Percentiles rank a stretch among this genome's conserved stretches.
phyloP scores from a whole-genome alignment of 2,113 vertebrate genomes.

The Vidua chalybeata region DNA sequence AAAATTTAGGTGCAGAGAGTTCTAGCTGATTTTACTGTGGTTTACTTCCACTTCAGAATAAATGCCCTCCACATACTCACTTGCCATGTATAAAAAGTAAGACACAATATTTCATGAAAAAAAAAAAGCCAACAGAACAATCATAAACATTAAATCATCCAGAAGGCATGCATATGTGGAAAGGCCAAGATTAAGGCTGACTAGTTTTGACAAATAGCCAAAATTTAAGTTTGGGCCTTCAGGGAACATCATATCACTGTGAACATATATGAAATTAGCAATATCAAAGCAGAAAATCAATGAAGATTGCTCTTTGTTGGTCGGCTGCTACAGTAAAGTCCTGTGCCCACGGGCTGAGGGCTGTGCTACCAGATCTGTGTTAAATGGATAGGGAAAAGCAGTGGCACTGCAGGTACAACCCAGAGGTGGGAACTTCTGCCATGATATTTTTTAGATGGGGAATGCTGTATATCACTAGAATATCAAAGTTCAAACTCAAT shows the following conservation, averaged over 20 bases:
- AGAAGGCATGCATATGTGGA: not conserved
- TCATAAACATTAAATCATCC: not conserved
- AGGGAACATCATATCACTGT: not conserved
- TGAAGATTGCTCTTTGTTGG: not conserved
- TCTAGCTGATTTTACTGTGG: not conserved
- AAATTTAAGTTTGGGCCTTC: not conserved
- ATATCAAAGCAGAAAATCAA: not conserved
- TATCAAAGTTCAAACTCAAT: not conserved
- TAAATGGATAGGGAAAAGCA: not conserved
- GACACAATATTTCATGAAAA: not conserved
- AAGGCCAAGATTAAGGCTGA: not conserved
- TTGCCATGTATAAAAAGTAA: not conserved
- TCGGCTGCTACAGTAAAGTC: not conserved
- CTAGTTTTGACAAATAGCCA: not conserved
- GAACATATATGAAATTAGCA: not conserved
- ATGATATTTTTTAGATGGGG: not conserved
- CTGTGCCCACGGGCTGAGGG: not conserved
- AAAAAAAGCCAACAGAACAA: not conserved
- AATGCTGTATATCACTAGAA: not conserved
- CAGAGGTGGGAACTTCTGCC: not conserved
- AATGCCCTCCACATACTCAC: not conserved
- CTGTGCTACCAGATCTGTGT: not conserved
- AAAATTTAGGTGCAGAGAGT: not conserved
- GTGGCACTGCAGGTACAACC: not conserved
- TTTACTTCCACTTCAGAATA: constrained; percentile 10